Conservation (phyloP, 2,113 vertebrate genomes). For the Chaetorhynchus papuensis region DNA sequence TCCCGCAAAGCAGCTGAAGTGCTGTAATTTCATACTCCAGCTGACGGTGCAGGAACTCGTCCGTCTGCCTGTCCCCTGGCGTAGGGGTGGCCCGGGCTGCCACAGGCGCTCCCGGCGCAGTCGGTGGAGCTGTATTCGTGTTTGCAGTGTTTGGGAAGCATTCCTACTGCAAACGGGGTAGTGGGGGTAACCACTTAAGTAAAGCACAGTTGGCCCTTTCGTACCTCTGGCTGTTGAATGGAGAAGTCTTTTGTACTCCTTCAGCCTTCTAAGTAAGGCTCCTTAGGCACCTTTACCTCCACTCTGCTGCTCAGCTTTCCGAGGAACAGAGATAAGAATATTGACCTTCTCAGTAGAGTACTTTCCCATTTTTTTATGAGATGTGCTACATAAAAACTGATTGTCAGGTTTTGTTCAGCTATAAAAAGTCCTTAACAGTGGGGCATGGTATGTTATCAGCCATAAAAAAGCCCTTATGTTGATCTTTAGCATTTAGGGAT, state of each 20-base stretch:
- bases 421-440: not conserved
- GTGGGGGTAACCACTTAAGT: fast-evolving
- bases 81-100: not conserved
- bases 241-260: not conserved
- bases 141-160: not conserved
- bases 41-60: not conserved
- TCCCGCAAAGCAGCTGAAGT: not conserved
- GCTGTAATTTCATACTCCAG: constrained; percentile 57
- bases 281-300: not conserved
- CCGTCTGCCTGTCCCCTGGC: not conserved
- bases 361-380: not conserved
- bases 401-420: not conserved
- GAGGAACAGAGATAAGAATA: not conserved
- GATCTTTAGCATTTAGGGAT: not conserved
- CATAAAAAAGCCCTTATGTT: not conserved
- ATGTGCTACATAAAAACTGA: not conserved
- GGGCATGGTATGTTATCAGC: not conserved
- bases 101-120: fast-evolving
- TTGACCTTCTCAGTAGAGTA: not conserved
- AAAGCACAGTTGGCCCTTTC: not conserved
- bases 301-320: not conserved
- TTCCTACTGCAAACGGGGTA: not conserved
- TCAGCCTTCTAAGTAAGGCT: not conserved
- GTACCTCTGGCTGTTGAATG: not conserved
- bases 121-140: not conserved